Conservation (phyloP, 2,113 vertebrate genomes). For the Eulacestoma nigropectus region DNA sequence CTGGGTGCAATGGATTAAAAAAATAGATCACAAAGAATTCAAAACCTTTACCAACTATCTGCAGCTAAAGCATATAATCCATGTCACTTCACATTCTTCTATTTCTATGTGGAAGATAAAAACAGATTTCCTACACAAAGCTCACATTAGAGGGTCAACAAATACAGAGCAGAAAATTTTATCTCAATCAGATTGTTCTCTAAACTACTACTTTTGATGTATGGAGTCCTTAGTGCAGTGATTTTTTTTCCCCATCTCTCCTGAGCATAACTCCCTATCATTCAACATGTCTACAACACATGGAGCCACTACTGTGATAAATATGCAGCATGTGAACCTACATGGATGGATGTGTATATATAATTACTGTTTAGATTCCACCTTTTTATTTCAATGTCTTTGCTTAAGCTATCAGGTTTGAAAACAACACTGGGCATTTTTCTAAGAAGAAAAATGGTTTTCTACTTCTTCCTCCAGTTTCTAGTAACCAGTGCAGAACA, state of each 20-base stretch:
- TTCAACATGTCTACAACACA: background rate
- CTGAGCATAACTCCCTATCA: background rate
- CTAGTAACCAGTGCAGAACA: background rate
- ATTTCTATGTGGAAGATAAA: background rate
- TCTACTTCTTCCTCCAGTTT: background rate
- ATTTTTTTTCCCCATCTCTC: background rate
- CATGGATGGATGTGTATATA: accelerated
- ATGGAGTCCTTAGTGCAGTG: background rate
- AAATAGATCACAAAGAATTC: background rate
- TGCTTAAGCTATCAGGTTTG: background rate
- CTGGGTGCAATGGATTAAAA: background rate
- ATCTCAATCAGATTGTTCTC: background rate
- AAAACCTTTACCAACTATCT: background rate
- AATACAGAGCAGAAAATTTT: background rate
- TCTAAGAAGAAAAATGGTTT: background rate
- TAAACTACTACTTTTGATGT: background rate
- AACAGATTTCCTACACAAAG: background rate
- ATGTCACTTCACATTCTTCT: background rate
- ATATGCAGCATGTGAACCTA: background rate
- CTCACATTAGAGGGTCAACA: background rate
- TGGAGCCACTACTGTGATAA: background rate
- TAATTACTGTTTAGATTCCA: background rate
- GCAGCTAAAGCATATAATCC: background rate
- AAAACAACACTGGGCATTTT: background rate
- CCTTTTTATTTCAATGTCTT: background rate